Conservation (phyloP, 2,113 vertebrate genomes). For the Campylomormyrus numenius region DNA sequence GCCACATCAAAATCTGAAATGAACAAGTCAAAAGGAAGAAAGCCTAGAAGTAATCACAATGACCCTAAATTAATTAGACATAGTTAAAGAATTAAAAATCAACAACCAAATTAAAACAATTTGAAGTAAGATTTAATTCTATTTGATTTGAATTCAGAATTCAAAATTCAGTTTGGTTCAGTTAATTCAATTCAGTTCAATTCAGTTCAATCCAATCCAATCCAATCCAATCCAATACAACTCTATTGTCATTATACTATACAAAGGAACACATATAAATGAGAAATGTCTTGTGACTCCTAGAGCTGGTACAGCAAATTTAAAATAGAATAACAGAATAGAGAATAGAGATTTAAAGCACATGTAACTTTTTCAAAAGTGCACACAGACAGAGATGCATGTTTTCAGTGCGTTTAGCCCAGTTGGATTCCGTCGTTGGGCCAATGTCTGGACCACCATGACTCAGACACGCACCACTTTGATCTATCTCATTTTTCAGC, state of each 20-base stretch:
- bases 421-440: neutral
- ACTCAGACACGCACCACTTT: neutral
- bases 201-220: too few relatives aligned
- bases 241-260: too few relatives aligned
- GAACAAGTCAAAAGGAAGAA: neutral
- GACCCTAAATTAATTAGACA: neutral
- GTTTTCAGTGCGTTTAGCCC: neutral
- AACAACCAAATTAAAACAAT: too few relatives aligned
- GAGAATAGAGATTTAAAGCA: neutral
- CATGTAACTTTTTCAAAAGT: neutral
- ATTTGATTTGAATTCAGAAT: too few relatives aligned
- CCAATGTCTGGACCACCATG: neutral
- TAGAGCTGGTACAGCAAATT: too few relatives aligned
- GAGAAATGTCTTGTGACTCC: too few relatives aligned
- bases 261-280: too few relatives aligned
- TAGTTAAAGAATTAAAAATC: neutral
- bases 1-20: neutral
- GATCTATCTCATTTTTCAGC: neutral
- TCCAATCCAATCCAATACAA: too few relatives aligned
- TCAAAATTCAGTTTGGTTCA: too few relatives aligned
- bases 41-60: neutral
- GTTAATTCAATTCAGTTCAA: too few relatives aligned
- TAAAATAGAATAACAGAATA: neutral
- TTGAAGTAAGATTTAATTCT: too few relatives aligned
- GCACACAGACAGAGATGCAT: neutral